Conservation (phyloP, 2,113 vertebrate genomes). For the Trinectes maculatus region DNA sequence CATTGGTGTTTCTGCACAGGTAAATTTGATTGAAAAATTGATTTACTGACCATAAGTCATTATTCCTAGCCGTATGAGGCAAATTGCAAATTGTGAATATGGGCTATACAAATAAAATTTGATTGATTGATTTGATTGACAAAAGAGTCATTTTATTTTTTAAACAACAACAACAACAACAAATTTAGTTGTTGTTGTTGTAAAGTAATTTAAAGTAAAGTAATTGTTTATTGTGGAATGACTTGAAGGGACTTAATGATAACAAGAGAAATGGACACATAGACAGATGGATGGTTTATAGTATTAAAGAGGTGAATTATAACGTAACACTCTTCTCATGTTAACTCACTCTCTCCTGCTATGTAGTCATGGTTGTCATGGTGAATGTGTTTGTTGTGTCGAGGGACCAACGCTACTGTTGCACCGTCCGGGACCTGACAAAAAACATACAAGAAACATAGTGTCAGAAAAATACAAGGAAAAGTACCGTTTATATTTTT, state of each 20-base stretch:
- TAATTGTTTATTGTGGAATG: too few relatives aligned
- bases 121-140: too few relatives aligned
- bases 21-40: background rate
- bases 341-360: slow-evolving; percentile 93
- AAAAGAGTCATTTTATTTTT: too few relatives aligned
- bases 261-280: too few relatives aligned
- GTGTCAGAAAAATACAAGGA: background rate
- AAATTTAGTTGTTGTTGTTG: too few relatives aligned
- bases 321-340: background rate
- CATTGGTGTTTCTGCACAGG: slow-evolving; percentile 92
- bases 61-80: too few relatives aligned
- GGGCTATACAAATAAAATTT: too few relatives aligned
- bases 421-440: slow-evolving; percentile 94
- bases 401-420: slow-evolving; percentile 93
- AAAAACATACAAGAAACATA: slow-evolving; percentile 9
- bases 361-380: slow-evolving; percentile 96
- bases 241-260: background rate
- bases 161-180: too few relatives aligned
- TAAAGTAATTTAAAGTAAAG: too few relatives aligned
- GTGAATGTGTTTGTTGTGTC: slow-evolving; percentile 92
- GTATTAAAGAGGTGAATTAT: too few relatives aligned
- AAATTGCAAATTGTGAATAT: too few relatives aligned
- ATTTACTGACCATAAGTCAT: background rate
- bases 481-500: background rate
- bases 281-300: too few relatives aligned